These are phyloP conservation scores for Heliconius aoede DNA, from an alignment of 2,888 invertebrate species.

Conservation along the genomic window DNA sequence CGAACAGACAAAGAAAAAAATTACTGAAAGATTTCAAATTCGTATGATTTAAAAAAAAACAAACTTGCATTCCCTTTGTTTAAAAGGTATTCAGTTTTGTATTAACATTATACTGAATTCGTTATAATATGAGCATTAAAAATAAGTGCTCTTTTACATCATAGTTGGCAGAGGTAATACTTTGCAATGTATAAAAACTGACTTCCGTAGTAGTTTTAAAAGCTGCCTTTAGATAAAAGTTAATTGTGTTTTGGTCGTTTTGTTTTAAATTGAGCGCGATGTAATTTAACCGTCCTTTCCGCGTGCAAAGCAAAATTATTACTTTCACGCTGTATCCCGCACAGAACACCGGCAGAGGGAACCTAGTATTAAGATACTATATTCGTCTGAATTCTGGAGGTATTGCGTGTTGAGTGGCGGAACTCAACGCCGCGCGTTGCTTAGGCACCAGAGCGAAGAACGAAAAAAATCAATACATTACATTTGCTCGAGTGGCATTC, in stretches of 20 bases:
- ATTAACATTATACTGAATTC: conserved; percentile 42
- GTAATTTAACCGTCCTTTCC: background rate
- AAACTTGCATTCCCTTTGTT: conserved; percentile 56
- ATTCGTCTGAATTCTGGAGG: too few relatives aligned
- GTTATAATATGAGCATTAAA: conserved; percentile 32
- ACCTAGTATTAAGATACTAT: too few relatives aligned
- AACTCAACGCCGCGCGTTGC: too few relatives aligned
- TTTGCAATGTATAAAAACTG: conserved; percentile 28
- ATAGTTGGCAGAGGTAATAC: conserved; percentile 23
- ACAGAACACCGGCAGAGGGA: too few relatives aligned
- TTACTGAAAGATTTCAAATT: conserved; percentile 37
- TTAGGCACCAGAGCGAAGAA: too few relatives aligned
- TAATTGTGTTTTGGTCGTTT: conserved; percentile 23
- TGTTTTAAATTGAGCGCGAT: background rate
- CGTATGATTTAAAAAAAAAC: conserved; percentile 51
- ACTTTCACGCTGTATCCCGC: too few relatives aligned
- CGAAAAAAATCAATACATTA: too few relatives aligned
- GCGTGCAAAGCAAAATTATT: background rate
- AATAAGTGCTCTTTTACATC: conserved; percentile 32
- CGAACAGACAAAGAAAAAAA: conserved; percentile 31
- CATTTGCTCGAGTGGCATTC: too few relatives aligned
- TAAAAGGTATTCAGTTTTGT: conserved; percentile 55
- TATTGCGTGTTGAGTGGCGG: too few relatives aligned
- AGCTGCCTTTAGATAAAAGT: conserved; percentile 24
- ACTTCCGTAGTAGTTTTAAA: conserved; percentile 18